Evolutionary conservation across 37 sponge, comb jelly and placozoan species (phyloP), one percentile per base, ranked within the genome.

Genomic region (Spongilla lacustris): DNA sequence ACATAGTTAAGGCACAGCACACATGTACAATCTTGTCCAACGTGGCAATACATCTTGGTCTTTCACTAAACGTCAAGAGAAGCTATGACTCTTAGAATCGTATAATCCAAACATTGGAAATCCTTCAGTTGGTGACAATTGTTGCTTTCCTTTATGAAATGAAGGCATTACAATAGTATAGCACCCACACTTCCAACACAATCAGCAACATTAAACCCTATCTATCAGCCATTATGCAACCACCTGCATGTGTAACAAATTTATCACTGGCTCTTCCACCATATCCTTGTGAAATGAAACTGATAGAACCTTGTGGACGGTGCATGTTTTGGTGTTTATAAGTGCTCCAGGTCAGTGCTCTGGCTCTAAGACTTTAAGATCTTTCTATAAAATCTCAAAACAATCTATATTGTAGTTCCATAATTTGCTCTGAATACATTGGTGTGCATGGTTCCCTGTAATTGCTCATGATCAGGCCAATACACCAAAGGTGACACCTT

Each of bases 201-300:
- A 10, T 89, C 90, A 46, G 49, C 31, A 35, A 77, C 48, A 38
- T 67, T 84, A 78, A 89, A 89, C 27, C 90, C 90, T 49, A n/a
- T n/a, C 90, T 84, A 70, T 89, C 90, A 25, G 90, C 90, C 28
- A 89, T 30, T 25, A 89, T 79, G 4, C 82, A 12, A 69, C 77
- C 90, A 28, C 79, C 79, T 25, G 84, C 23, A 72, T 83, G 73
- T 28, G 69, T 69, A 14, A 83, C 71, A 31, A 67, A 67, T 28
- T 81, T 81, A 28, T 81, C 83, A 70, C 71, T 68, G 27, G 71
- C 71, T 37, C 73, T 31, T 70, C 83, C 83, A 72, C 83, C 83
- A 33, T 28, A 36, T 28, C 73, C 69, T 34, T 83, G 69, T 19
- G 83, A 83, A 71, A 83, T 70, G 71, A 27, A 83, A 11, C 73